These are phyloP conservation scores for Tapirus terrestris DNA, from an alignment of 2,113 vertebrate genomes.

Conservation along the genomic window DNA sequence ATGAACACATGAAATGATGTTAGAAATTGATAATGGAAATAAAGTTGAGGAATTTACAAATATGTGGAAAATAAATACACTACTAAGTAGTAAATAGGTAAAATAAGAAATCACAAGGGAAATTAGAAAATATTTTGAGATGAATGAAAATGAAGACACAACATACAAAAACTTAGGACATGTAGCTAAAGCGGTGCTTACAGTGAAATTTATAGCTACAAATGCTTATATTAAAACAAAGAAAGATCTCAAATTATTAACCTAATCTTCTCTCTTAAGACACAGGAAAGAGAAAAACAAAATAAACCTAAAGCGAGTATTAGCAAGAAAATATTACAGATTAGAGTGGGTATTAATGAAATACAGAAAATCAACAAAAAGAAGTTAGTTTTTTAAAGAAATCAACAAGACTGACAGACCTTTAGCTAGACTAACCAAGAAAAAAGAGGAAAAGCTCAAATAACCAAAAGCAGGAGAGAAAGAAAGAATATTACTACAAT, in stretches of 20 bases:
- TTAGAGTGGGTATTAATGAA: neutral
- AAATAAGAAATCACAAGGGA: neutral
- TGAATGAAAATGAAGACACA: neutral
- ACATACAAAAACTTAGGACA: neutral
- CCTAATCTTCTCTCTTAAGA: neutral
- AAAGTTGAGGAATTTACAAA: neutral
- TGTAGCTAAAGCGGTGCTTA: neutral
- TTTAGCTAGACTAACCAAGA: neutral
- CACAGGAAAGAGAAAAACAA: neutral
- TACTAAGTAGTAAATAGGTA: neutral
- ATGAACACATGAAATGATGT: neutral
- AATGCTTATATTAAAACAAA: neutral
- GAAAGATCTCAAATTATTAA: neutral
- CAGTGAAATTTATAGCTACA: neutral
- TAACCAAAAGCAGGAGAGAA: neutral
- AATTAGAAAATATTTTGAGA: neutral
- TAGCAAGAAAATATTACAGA: neutral
- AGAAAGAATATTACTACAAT: neutral
- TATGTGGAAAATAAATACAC: neutral
- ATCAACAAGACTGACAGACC: neutral
- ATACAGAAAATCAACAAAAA: neutral
- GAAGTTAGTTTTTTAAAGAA: neutral
- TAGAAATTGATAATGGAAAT: neutral
- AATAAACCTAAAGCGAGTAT: neutral
- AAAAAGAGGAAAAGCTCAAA: neutral